These are phyloP conservation scores for Antidorcas marsupialis DNA, from an alignment of 2,113 vertebrate genomes.

Conservation along the genomic window DNA sequence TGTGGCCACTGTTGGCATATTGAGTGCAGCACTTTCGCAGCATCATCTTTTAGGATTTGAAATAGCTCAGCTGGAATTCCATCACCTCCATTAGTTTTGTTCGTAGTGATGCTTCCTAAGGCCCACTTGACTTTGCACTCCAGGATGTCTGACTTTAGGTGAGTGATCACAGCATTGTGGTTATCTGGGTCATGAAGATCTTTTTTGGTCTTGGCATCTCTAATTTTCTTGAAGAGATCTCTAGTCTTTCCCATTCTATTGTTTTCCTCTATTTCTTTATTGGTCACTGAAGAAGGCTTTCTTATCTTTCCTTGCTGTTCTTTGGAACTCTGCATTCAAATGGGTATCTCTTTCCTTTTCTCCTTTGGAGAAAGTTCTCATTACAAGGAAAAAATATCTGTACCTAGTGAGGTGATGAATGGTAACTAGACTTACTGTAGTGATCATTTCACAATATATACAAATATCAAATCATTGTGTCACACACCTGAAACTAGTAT, in stretches of 20 bases:
- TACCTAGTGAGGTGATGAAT: background rate
- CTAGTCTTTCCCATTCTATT: background rate
- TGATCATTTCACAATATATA: background rate
- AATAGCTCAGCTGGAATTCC: background rate
- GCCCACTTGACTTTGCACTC: background rate
- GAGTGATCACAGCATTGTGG: background rate
- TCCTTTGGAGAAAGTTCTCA: background rate
- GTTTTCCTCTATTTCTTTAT: background rate
- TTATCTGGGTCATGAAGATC: background rate
- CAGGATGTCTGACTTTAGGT: background rate
- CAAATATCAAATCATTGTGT: background rate
- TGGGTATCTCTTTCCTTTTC: background rate
- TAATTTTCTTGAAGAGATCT: background rate
- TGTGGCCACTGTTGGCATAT: background rate
- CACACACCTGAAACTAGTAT: background rate
- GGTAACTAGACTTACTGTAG: background rate
- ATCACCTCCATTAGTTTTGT: background rate
- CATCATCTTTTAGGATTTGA: background rate
- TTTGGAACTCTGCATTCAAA: background rate
- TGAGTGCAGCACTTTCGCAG: background rate
- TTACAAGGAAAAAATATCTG: background rate
- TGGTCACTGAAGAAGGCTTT: background rate
- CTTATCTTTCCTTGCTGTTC: background rate
- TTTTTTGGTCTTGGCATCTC: background rate
- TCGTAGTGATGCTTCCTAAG: background rate